Evolutionary conservation across 2,113 vertebrate species (phyloP).

Genomic region (Hippocampus mohnikei): DNA sequence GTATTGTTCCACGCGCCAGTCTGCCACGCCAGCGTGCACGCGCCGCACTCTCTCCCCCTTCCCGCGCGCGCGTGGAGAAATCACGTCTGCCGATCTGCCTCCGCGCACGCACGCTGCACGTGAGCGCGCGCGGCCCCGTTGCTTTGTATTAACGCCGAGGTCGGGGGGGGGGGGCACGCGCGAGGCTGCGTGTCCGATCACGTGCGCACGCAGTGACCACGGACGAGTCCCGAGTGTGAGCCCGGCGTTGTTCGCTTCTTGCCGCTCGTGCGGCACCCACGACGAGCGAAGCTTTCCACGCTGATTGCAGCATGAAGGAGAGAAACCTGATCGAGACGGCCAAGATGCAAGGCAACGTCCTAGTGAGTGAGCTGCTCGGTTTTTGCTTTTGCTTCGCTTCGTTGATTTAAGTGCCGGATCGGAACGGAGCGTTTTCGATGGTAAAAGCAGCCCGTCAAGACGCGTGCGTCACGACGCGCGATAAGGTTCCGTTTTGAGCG

Average conservation of each 20-base stretch:
- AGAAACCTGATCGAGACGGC: conserved; percentile 93
- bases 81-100: background rate
- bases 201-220: background rate
- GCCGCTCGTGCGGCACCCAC: too few relatives aligned
- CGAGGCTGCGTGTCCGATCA: background rate
- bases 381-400: background rate
- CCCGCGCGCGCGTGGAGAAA: background rate
- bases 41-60: background rate
- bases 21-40: background rate
- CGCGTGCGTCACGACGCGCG: background rate
- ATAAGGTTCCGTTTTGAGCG: background rate
- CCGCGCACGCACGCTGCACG: too few relatives aligned
- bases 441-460: background rate
- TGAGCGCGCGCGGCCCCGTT: background rate
- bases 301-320: conserved; percentile 81
- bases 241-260: background rate
- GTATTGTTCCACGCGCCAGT: too few relatives aligned
- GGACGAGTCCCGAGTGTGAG: background rate
- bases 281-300: conserved; percentile 42
- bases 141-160: background rate
- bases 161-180: background rate
- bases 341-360: conserved; percentile 93
- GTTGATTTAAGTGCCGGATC: too few relatives aligned
- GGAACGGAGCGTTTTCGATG: background rate
- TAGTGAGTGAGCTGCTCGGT: conserved; percentile 87